phyloP scores from a whole-genome alignment of 2,888 invertebrate species.

The Drosophila algonquin region DNA sequence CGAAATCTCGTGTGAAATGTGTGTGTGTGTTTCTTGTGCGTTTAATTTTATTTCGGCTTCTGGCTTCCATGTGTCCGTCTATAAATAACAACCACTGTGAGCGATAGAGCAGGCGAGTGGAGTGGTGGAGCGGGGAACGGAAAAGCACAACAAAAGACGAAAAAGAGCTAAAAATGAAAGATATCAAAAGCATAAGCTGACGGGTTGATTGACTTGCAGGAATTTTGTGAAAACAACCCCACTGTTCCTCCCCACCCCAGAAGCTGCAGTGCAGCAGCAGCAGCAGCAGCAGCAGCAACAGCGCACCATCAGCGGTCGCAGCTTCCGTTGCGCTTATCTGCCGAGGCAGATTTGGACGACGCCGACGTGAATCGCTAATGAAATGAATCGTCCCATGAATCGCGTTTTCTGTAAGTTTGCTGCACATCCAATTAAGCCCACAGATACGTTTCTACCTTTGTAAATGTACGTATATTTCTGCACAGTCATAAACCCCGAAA shows the following conservation, averaged over 20 bases:
- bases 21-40: constrained; percentile 46
- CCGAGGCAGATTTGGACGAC: constrained; percentile 41
- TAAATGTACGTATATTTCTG: constrained; percentile 27
- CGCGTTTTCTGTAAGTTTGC: constrained; percentile 60
- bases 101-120: constrained; percentile 1
- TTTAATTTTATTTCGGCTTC: constrained; percentile 36
- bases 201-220: constrained; percentile 75
- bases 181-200: constrained; percentile 53
- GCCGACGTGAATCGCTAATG: constrained; percentile 9
- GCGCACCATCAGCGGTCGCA: constrained; percentile 19
- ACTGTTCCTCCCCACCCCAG: constrained; percentile 2
- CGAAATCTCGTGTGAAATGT: constrained; percentile 60
- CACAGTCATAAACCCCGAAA: constrained; percentile 39
- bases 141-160: constrained; percentile 32
- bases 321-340: constrained; percentile 71
- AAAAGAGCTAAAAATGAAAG: constrained; percentile 47
- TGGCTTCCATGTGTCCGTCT: constrained; percentile 40
- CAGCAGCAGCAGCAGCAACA: not conserved
- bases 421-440: constrained; percentile 27
- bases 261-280: not conserved
- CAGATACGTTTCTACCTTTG: constrained; percentile 25
- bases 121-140: not conserved
- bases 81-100: constrained; percentile 33
- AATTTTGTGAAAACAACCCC: constrained; percentile 54
- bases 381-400: constrained; percentile 35